Evolutionary conservation across 2,888 invertebrate species (phyloP).

Genomic region (Plagodis pulveraria): DNA sequence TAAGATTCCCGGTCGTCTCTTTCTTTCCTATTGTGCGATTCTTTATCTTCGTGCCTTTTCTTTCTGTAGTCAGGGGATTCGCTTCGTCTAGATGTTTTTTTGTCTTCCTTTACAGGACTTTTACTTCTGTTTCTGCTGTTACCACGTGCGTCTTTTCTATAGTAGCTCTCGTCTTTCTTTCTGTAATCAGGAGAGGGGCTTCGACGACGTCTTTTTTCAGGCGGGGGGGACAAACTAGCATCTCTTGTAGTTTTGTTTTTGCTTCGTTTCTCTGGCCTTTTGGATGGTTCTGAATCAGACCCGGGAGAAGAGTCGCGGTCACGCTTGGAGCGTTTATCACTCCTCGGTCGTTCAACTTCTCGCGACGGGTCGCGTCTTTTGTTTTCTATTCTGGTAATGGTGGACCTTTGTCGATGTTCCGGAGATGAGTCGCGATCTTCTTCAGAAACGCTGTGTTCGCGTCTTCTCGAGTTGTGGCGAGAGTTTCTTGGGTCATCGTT

Average conservation of each 20-base stretch:
- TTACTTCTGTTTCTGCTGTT: slow-evolving; percentile 44
- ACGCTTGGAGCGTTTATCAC: slow-evolving; percentile 57
- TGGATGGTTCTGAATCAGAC: slow-evolving; percentile 55
- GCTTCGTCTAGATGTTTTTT: slow-evolving; percentile 39
- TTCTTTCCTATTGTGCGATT: slow-evolving; percentile 43
- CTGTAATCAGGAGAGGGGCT: slow-evolving; percentile 61
- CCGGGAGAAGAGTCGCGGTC: slow-evolving; percentile 55
- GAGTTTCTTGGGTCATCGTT: slow-evolving; percentile 50
- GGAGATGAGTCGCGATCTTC: slow-evolving; percentile 58
- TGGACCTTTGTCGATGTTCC: slow-evolving; percentile 61
- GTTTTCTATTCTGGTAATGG: slow-evolving; percentile 67
- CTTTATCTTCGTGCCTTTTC: slow-evolving; percentile 22
- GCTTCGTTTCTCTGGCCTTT: slow-evolving; percentile 53
- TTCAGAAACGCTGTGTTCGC: slow-evolving; percentile 55
- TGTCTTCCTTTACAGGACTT: slow-evolving; percentile 41
- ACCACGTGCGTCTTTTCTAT: slow-evolving; percentile 48
- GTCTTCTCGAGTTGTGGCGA: slow-evolving; percentile 55
- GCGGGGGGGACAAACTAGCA: slow-evolving; percentile 61
- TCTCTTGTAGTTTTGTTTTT: slow-evolving; percentile 54
- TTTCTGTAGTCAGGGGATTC: slow-evolving; percentile 35
- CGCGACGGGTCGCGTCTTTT: slow-evolving; percentile 56
- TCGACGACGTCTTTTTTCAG: slow-evolving; percentile 64
- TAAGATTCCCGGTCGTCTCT: slow-evolving; percentile 16
- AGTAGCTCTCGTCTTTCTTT: slow-evolving; percentile 50
- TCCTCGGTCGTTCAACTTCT: slow-evolving; percentile 52